phyloP scores from a whole-genome alignment of 2,888 invertebrate species.

The Ophioninae sp. region DNA sequence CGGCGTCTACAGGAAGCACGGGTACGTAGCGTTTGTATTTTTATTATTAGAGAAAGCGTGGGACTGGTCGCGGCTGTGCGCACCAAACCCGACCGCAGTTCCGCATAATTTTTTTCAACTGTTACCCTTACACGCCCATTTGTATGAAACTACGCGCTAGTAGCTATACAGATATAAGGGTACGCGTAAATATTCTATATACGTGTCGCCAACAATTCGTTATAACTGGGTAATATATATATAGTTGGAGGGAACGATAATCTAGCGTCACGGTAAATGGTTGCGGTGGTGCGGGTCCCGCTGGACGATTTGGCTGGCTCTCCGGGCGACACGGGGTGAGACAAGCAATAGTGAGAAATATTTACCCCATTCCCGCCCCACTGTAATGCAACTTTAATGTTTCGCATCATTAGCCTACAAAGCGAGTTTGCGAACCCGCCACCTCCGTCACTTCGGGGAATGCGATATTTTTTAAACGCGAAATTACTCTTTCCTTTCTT shows the following conservation, averaged over 20 bases:
- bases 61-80: conserved; percentile 47
- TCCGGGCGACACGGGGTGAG: conserved; percentile 47
- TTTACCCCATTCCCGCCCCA: conserved; percentile 45
- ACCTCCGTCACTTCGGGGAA: conserved; percentile 20
- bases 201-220: conserved; percentile 34
- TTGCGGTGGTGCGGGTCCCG: conserved; percentile 47
- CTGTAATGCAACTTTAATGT: conserved; percentile 68
- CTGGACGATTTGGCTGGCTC: conserved; percentile 48
- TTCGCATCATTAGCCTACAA: conserved; percentile 63
- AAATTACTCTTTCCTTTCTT: conserved; percentile 28
- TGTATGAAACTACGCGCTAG: conserved; percentile 30
- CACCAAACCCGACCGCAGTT: conserved; percentile 52
- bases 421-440: conserved; percentile 49
- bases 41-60: conserved; percentile 46
- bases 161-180: conserved; percentile 19
- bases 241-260: conserved; percentile 49
- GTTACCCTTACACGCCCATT: conserved; percentile 46
- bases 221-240: conserved; percentile 33
- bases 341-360: conserved; percentile 65
- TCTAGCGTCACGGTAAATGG: conserved; percentile 62
- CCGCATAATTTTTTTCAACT: conserved; percentile 60
- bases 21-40: conserved; percentile 45
- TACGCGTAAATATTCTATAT: conserved; percentile 16
- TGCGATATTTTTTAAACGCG: conserved; percentile 54
- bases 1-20: conserved; percentile 3